Percentiles rank a stretch among this genome's conserved stretches.
Evolutionary conservation across 2,113 vertebrate species (phyloP).

Genomic region (Paramormyrops kingsleyae): DNA sequence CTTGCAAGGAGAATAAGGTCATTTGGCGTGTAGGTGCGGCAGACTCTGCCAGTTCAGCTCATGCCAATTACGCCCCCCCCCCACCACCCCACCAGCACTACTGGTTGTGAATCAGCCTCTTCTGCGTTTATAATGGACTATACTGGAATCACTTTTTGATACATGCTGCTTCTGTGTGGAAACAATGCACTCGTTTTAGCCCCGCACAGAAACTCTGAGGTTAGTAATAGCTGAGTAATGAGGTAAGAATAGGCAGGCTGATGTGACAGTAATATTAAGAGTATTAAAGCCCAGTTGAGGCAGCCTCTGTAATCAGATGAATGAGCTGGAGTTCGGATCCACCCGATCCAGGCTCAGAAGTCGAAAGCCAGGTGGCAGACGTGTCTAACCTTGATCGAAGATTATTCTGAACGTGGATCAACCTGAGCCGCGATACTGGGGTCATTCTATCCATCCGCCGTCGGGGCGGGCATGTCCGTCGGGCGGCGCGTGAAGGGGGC

Average conservation of each 20-base stretch:
- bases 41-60: neutral
- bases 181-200: neutral
- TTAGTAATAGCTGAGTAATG: constrained; percentile 4
- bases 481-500: neutral
- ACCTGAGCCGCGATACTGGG: neutral
- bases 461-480: neutral
- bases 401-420: neutral
- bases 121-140: neutral
- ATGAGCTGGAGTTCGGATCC: neutral
- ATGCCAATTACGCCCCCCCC: neutral
- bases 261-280: neutral
- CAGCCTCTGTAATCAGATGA: neutral
- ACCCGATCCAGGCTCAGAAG: neutral
- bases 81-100: neutral
- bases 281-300: neutral
- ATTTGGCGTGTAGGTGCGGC: neutral
- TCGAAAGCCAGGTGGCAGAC: neutral
- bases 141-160: neutral
- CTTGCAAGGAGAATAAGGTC: neutral
- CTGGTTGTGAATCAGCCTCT: neutral
- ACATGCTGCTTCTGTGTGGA: neutral
- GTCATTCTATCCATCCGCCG: neutral
- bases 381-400: neutral
- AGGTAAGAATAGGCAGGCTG: neutral
- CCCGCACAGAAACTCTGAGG: neutral